Evolutionary conservation across 2,797 vertebrate genomes (phyloP), one percentile per base, ranked within the genome.

Genomic region (Limnodromus scolopaceus): DNA sequence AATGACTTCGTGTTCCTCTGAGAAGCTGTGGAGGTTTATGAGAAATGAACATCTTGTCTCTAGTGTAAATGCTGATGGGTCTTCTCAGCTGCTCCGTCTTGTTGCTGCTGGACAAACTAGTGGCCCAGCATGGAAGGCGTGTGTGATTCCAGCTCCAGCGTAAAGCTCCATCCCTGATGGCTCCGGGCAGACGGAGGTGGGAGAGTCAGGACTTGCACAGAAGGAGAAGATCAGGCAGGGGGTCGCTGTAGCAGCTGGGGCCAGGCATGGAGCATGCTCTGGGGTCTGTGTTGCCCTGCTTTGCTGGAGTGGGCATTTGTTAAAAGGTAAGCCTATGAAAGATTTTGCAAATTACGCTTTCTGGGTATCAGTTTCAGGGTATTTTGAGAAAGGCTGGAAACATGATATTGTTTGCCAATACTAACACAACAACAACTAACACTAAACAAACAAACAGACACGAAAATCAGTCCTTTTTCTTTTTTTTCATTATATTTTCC

Each of bases 251-350:
- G 38, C 2, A 60, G 36, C 60, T 38, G 41, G 53, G 39, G 17
- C 39, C 3, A 11, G 38, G 14, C 1, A 0, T 6, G 66, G 25
- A 28, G 11, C 1, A 1, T 11, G 32, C 8, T 43, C 23, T 54
- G 41, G 32, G 20, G 39, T 70, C 55, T 32, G 9, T 36, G 49
- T 51, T 45, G 34, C 10, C 20, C 16, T 36, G 22, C 64, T 70
- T 51, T 74, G 32, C 55, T 18, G 36, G 55, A 65, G 6, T 18
- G 57, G 58, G 5, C 18, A 2, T 58, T 87, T 63, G 12, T 46
- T 39, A 46, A 93, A 89, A 58, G 13, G 20, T 43, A 76, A 49
- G 17, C 13, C 69, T 7, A 1, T 27, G 23, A 45, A 61, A 82
- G 38, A 30, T n/a, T 64, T 54, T 58, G 24, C 43, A 36, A 86